phyloP scores from a whole-genome alignment of 2,797 vertebrate species.

The Neostethus bicornis region DNA sequence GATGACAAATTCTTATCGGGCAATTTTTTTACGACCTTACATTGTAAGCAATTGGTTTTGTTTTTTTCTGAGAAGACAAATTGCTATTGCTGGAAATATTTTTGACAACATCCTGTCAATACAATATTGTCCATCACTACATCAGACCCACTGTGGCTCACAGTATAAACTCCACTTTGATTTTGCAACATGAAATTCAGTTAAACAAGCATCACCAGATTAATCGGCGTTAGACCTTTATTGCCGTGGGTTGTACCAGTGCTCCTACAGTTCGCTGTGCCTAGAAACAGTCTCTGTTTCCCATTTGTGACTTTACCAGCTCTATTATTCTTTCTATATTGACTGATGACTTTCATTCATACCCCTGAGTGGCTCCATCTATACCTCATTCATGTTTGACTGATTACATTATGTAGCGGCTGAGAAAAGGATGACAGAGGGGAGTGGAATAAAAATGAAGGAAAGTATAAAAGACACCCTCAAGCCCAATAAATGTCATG shows the following conservation, averaged over 20 bases:
- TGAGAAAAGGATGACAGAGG: constrained; percentile 21
- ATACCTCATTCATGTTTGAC: constrained; percentile 51
- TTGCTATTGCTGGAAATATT: no score
- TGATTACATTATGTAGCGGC: constrained; percentile 40
- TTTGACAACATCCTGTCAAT: no score
- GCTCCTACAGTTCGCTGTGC: background rate
- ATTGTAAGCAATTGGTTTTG: no score
- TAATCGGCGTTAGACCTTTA: constrained; percentile 14
- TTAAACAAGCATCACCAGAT: constrained; percentile 16
- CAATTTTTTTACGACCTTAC: no score
- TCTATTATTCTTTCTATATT: constrained; percentile 27
- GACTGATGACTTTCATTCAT: constrained; percentile 50
- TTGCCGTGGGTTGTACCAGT: background rate
- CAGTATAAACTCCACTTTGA: background rate
- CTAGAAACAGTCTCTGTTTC: constrained; percentile 9
- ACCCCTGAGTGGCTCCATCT: constrained; percentile 56
- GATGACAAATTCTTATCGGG: no score
- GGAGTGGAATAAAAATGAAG: background rate
- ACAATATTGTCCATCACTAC: no score
- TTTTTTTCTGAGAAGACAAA: no score
- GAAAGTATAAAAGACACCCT: constrained; percentile 17
- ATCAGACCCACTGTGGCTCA: constrained; percentile 1
- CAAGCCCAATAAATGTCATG: constrained; percentile 44
- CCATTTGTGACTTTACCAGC: constrained; percentile 22
- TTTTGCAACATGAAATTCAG: constrained; percentile 12